These are phyloP conservation scores for Strigamia transsilvanica DNA, from an alignment of 2,888 invertebrate genomes.

Conservation along the genomic window DNA sequence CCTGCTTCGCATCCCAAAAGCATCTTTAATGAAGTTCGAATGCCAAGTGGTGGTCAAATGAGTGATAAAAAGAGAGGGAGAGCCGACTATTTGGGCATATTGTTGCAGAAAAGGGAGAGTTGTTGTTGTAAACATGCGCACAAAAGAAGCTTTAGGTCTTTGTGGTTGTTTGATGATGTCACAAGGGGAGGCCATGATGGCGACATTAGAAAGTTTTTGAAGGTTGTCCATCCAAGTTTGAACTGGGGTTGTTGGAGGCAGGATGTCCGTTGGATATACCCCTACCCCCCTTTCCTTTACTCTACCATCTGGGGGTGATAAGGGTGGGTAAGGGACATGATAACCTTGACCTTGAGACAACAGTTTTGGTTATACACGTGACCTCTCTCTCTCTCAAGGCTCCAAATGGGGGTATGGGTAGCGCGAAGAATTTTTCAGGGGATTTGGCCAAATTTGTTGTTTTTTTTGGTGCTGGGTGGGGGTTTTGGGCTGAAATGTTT, in stretches of 20 bases:
- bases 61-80: slow-evolving; percentile 18
- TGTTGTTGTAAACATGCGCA: slow-evolving; percentile 30
- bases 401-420: background rate
- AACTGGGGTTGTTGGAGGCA: slow-evolving; percentile 44
- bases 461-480: background rate
- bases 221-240: slow-evolving; percentile 44
- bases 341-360: slow-evolving; percentile 49
- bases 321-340: slow-evolving; percentile 40
- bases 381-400: background rate
- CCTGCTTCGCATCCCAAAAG: too few relatives aligned
- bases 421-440: background rate
- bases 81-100: background rate
- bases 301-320: slow-evolving; percentile 44
- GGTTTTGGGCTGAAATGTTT: background rate
- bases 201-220: slow-evolving; percentile 47
- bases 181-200: slow-evolving; percentile 48
- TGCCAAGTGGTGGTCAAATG: background rate
- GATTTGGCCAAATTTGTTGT: background rate
- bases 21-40: background rate
- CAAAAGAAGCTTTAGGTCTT: slow-evolving; percentile 23
- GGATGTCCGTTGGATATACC: slow-evolving; percentile 37
- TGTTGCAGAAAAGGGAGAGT: slow-evolving; percentile 35
- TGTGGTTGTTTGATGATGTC: slow-evolving; percentile 46
- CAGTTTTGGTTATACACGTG: slow-evolving; percentile 31
- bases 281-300: background rate